Base-by-base conservation (phyloP, 2,888 invertebrate genomes). In the Hecatera dysodea region DNA sequence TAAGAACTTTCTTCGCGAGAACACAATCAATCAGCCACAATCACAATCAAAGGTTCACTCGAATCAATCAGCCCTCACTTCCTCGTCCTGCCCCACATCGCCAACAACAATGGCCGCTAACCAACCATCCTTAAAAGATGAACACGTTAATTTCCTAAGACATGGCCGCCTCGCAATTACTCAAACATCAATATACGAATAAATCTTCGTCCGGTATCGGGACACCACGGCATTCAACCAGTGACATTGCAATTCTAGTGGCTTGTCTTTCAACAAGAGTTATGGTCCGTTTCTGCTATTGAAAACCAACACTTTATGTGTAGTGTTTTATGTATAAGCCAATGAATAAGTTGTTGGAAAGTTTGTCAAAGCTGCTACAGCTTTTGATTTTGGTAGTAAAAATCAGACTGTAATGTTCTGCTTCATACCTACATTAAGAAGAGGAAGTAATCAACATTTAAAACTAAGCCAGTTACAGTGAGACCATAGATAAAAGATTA, bases 171-270 rank as follows among this genome's bases (percentile, higher is more conserved):
- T 19, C 52, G 56, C 86, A 86, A 85, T 85, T 86, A 80, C 78
- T 86, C 85, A 84, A 82, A 78, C 80, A 72, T 76, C 78, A 86
- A 84, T 80, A 77, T 60, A 64, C 52, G 75, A 77, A 88, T 89
- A 88, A 87, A 87, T 89, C 89, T 86, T 82, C 78, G 74, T 81
- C 66, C 36, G 65, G 56, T 67, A 72, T 64, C 71, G 59, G 53
- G 83, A 86, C 85, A 83, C 83, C 77, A 85, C 75, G 71, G 81
- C 79, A 75, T 85, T 82, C 83, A 83, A 71, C 29, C 82, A 84
- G 74, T 84, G 87, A 85, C 85, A 84, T 86, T 84, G 87, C 88
- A 85, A 88, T 88, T 86, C 82, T 62, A 71, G 75, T 67, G 75
- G 48, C 83, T 82, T 80, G 83, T 80, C 83, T 82, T 55, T 75